Base-by-base conservation (phyloP, 2,797 vertebrate species). In the Eulemur albifrons region DNA sequence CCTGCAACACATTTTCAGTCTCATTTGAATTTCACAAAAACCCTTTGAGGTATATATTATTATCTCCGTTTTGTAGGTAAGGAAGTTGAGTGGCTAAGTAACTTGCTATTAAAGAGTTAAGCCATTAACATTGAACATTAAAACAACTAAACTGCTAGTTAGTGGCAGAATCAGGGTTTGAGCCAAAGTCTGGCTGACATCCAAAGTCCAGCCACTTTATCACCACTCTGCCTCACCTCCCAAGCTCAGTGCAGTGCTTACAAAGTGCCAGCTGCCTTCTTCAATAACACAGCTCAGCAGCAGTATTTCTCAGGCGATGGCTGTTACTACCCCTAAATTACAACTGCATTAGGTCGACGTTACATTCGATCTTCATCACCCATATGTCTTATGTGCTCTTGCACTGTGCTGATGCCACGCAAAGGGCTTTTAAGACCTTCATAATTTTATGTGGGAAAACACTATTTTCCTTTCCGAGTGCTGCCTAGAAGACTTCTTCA, bases 81-180 rank as follows among this genome's bases (percentile, higher is more conserved):
- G 61, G 61, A 95, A 96, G 79, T 79, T 48, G 65, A 95, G 54
- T 81, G 59, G 8, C 40, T 61, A 63, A 76, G 52, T 76, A 80
- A 95, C 67, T 84, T 93, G 11, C 30, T 48, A 25, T 93, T 89
- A 73, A 84, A 95, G n/a, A 85, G 14, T 61, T 43, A 94, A 85
- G 59, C 61, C 27, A 75, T 88, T 95, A 84, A 84, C 54, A n/a
- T 93, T 59, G 85, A 91, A 86, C 32, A 88, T 32, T 86, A 73
- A 73, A 94, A 43, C 32, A 82, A 21, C 40, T 94, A 52, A 94
- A 48, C 40, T 85, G 25, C 45, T 95, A 48, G 83, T 87, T 94
- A 67, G 45, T 43, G 45, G 50, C 35, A 90, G 40, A 96, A 38
- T 88, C 59, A 70, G 72, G 50, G 81, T 94, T 63, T 48, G 76